phyloP scores from a whole-genome alignment of 2,113 vertebrate genomes.

The Saccopteryx bilineata region DNA sequence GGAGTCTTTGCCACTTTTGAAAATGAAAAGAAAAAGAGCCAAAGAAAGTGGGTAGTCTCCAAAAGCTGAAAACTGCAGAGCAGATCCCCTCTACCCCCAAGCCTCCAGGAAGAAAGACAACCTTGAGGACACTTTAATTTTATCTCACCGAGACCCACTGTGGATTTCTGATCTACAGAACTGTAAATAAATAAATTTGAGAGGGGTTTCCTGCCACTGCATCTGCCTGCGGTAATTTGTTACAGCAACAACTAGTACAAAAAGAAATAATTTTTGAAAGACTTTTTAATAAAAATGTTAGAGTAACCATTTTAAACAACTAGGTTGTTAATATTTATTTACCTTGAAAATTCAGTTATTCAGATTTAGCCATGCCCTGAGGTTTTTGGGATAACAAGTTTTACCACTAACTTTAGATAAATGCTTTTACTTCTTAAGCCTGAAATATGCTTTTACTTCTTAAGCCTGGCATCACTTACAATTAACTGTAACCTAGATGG shows the following conservation, averaged over 20 bases:
- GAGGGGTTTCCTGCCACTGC: neutral
- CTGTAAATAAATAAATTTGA: neutral
- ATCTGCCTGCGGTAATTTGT: neutral
- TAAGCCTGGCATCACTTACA: constrained; percentile 46
- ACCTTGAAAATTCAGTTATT: constrained; percentile 35
- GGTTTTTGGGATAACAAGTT: neutral
- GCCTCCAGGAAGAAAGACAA: neutral
- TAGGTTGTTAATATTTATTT: neutral
- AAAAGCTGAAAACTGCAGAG: neutral
- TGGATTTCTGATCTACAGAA: neutral
- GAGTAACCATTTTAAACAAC: neutral
- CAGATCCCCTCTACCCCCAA: neutral
- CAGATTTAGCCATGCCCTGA: constrained; percentile 20
- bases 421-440: neutral
- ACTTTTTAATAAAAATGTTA: constrained; percentile 22
- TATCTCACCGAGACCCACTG: neutral
- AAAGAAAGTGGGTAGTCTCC: neutral
- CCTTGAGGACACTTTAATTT: neutral
- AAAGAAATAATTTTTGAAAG: constrained; percentile 15
- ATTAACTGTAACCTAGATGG: neutral
- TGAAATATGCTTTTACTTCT: neutral
- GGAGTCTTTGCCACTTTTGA: neutral
- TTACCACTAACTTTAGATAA: constrained; percentile 40
- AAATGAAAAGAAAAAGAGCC: neutral
- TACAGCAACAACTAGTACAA: neutral